These are phyloP conservation scores for Sclerurus mexicanus DNA, from an alignment of 2,113 vertebrate genomes.

Conservation along the genomic window DNA sequence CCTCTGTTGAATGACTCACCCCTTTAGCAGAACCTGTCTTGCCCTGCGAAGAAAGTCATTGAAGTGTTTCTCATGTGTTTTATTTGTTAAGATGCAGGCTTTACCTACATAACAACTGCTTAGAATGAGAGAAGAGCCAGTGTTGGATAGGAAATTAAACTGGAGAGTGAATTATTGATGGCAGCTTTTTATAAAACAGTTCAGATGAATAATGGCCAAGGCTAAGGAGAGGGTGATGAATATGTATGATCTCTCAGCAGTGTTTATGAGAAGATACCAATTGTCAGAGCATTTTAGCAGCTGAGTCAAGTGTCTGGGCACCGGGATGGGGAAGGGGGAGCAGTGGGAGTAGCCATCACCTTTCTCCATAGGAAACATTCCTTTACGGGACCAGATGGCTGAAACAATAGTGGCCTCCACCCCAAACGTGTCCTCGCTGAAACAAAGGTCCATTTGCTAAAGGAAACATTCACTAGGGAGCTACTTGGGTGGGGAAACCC, in stretches of 20 bases:
- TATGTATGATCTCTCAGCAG: background rate
- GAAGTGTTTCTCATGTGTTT: background rate
- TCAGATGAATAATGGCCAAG: background rate
- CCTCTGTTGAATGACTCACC: slow-evolving; percentile 53
- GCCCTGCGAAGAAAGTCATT: background rate
- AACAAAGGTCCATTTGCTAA: slow-evolving; percentile 26
- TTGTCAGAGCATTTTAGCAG: background rate
- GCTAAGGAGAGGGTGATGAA: background rate
- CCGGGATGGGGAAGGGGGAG: background rate
- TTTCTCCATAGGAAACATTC: background rate
- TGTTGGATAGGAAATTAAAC: background rate
- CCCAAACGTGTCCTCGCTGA: background rate
- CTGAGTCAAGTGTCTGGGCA: background rate
- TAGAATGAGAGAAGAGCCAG: background rate
- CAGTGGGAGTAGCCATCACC: background rate
- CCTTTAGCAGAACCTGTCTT: slow-evolving; percentile 13
- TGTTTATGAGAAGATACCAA: background rate
- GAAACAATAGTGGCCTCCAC: slow-evolving; percentile 39
- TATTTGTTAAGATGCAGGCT: background rate
- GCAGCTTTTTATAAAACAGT: background rate
- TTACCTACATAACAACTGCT: background rate
- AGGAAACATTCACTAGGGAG: background rate
- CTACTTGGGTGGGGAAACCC: background rate
- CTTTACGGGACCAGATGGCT: background rate
- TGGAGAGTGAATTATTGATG: background rate